Evolutionary conservation across 2,113 vertebrate species (phyloP).

Genomic region (Urocitellus parryii): DNA sequence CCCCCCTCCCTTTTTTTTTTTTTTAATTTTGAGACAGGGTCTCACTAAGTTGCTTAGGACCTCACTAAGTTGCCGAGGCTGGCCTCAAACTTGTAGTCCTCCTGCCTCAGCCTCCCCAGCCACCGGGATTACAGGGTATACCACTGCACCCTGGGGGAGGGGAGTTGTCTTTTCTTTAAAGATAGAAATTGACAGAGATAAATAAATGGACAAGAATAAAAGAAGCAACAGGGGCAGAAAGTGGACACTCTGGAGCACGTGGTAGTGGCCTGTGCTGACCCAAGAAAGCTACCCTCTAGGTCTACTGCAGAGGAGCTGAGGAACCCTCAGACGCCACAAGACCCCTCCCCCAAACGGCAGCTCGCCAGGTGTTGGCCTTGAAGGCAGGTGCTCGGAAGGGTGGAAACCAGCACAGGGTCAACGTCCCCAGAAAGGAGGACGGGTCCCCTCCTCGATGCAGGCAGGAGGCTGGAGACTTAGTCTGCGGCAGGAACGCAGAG

Average conservation of each 20-base stretch:
- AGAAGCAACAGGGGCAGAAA: not conserved
- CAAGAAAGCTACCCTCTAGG: too few species aligned
- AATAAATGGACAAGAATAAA: not conserved
- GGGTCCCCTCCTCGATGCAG: not conserved
- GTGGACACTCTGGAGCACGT: not conserved
- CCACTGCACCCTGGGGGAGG: too few species aligned
- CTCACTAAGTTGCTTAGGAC: too few species aligned
- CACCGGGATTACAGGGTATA: too few species aligned
- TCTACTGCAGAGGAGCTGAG: not conserved
- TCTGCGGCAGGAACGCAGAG: not conserved
- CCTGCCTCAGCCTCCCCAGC: too few species aligned
- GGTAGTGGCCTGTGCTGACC: not conserved
- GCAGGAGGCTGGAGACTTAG: not conserved
- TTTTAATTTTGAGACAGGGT: too few species aligned
- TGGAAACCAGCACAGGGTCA: not conserved
- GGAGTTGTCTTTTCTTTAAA: not conserved
- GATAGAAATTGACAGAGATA: not conserved
- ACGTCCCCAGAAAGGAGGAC: not conserved
- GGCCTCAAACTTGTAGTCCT: too few species aligned
- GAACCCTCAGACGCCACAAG: too few species aligned
- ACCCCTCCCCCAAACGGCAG: not conserved
- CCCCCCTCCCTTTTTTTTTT: too few species aligned
- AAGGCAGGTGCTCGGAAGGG: not conserved
- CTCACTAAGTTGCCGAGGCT: too few species aligned
- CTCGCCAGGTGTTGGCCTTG: accelerated